Percentiles rank a stretch among this genome's conserved stretches.
These are phyloP conservation scores for Solenodon paradoxus DNA, from an alignment of 2,113 vertebrate species.

Conservation along the genomic window DNA sequence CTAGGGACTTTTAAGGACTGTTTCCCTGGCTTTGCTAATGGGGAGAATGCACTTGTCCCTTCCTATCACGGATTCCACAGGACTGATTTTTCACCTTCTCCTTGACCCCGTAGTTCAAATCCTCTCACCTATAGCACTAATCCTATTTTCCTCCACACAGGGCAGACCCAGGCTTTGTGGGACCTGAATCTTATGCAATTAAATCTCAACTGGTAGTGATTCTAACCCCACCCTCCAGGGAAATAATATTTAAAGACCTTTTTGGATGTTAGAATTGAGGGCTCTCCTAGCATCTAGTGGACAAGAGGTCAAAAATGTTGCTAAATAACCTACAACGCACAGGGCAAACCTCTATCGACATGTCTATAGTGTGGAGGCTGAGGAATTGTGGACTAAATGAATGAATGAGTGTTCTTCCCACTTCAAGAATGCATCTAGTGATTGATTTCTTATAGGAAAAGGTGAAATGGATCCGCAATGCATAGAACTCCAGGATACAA, in stretches of 20 bases:
- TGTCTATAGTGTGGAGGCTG: not conserved
- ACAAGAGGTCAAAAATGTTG: not conserved
- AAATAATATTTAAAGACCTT: not conserved
- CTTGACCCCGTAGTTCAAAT: not conserved
- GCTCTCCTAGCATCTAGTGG: not conserved
- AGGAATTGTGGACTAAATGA: not conserved
- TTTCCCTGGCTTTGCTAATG: not conserved
- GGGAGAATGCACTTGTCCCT: not conserved
- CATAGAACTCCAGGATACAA: not conserved
- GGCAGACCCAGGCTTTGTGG: not conserved
- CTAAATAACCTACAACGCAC: not conserved
- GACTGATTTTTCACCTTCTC: not conserved
- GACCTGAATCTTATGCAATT: not conserved
- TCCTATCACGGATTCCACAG: not conserved
- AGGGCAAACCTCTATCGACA: not conserved
- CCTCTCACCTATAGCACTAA: not conserved
- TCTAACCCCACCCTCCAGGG: no score
- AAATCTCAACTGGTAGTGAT: no score
- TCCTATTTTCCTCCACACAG: not conserved
- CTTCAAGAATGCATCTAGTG: not conserved
- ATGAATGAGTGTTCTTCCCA: not conserved
- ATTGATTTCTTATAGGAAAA: no score
- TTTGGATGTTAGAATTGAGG: not conserved
- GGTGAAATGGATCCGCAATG: not conserved
- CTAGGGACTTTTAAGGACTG: not conserved